Evolutionary conservation across 1,140 invertebrate genomes (phyloP).

Genomic region (Streblospio benedicti): DNA sequence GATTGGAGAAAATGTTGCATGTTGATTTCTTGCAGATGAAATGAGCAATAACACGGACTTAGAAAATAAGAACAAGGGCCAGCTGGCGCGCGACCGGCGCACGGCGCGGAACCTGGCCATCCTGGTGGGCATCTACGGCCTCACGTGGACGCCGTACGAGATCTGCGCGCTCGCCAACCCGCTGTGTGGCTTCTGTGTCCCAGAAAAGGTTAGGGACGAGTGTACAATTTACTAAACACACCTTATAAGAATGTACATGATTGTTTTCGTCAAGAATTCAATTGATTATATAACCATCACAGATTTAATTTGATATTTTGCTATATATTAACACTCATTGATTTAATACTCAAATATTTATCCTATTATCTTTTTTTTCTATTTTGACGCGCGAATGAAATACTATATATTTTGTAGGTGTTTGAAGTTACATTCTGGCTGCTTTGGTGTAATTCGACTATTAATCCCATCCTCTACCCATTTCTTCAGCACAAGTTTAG

Average conservation of each 20-base stretch:
- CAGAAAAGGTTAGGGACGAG: no score
- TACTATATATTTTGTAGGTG: no score
- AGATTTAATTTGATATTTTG: no score
- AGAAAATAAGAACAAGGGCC: not conserved
- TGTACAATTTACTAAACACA: no score
- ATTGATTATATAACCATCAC: no score
- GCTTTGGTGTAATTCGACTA: conserved; percentile 11
- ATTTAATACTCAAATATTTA: no score
- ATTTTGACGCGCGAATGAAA: no score
- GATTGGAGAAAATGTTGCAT: not conserved
- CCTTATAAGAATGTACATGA: no score
- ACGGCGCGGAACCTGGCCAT: conserved; percentile 20
- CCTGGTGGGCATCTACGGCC: conserved; percentile 18
- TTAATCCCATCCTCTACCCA: conserved; percentile 15
- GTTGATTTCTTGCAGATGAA: not conserved
- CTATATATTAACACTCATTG: no score
- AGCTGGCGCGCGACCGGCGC: conserved; percentile 16
- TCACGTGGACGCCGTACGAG: conserved; percentile 16
- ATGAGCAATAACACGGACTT: not conserved
- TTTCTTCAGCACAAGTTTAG: conserved; percentile 20
- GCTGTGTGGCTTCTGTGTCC: conserved; percentile 3
- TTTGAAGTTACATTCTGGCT: conserved; percentile 12
- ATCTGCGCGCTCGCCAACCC: conserved; percentile 3
- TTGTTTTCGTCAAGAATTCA: no score
- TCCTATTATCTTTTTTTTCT: no score